These are phyloP conservation scores for Tiaroga cobitis DNA, from an alignment of 2,797 vertebrate species.

Conservation along the genomic window DNA sequence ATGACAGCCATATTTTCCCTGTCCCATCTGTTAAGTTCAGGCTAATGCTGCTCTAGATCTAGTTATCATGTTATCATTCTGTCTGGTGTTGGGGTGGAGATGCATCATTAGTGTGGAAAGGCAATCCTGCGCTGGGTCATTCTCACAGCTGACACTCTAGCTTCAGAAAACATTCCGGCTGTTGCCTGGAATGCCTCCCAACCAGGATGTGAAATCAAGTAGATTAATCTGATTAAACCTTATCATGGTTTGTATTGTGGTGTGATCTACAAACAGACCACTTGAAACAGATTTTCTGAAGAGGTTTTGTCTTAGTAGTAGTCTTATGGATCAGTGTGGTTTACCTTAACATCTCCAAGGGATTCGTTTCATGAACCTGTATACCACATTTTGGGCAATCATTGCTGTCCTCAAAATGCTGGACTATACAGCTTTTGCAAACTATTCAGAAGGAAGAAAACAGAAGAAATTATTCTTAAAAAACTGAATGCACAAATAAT, in stretches of 20 bases:
- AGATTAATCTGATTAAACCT: conserved; percentile 1
- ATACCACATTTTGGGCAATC: conserved; percentile 98
- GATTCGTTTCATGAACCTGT: conserved; percentile 98
- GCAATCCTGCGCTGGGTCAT: not conserved
- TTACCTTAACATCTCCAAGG: conserved; percentile 98
- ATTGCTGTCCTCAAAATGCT: conserved; percentile 99
- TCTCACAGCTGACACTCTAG: conserved; percentile 37
- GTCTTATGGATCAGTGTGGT: not conserved
- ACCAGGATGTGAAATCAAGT: conserved; percentile 33
- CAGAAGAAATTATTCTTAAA: not conserved
- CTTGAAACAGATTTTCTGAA: not conserved
- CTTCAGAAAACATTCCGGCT: conserved; percentile 51
- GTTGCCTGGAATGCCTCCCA: conserved; percentile 52
- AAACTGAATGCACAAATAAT: not conserved
- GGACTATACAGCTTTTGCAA: conserved; percentile 98
- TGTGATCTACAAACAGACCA: not conserved
- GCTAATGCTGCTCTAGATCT: conserved; percentile 17
- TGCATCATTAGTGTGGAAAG: conserved; percentile 11
- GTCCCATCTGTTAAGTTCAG: conserved; percentile 25
- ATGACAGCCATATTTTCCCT: not conserved
- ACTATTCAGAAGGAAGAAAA: conserved; percentile 73
- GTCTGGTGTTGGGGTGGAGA: conserved; percentile 20
- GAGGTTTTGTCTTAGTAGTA: not conserved
- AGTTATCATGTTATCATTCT: conserved; percentile 30
- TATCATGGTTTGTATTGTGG: not conserved